Percentiles rank a stretch among this genome's conserved stretches.
Evolutionary conservation across 2,888 invertebrate genomes (phyloP).

Genomic region (Hydraecia micacea): DNA sequence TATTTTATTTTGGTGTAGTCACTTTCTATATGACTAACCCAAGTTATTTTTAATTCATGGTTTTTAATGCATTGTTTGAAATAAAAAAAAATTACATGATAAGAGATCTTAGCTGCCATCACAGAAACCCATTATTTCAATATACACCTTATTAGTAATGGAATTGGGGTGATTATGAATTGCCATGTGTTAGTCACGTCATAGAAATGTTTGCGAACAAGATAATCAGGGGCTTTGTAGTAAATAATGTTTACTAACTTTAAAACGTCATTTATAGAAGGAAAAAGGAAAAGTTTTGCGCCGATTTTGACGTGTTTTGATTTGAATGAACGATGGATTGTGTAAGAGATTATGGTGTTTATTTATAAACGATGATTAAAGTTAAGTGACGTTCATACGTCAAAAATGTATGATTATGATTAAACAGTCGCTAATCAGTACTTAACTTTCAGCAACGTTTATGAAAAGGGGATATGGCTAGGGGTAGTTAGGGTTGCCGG

Average conservation of each 20-base stretch:
- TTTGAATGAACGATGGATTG: background rate
- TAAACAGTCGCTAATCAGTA: too few species aligned
- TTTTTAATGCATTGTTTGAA: conserved; percentile 4
- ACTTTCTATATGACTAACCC: conserved; percentile 21
- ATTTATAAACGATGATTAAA: too few species aligned
- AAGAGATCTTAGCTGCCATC: conserved; percentile 9
- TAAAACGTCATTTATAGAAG: conserved; percentile 2
- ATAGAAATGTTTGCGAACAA: conserved; percentile 22
- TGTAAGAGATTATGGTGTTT: too few species aligned
- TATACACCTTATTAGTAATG: background rate
- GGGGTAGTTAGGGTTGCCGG: background rate
- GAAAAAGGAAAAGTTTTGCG: background rate
- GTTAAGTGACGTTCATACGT: too few species aligned
- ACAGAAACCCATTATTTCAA: background rate
- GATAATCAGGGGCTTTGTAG: conserved; percentile 26
- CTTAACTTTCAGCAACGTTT: too few species aligned
- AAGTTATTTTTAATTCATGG: background rate
- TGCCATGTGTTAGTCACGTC: conserved; percentile 5
- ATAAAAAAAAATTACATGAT: background rate
- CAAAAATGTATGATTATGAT: too few species aligned
- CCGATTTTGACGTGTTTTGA: background rate
- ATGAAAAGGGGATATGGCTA: background rate
- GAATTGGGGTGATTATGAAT: conserved; percentile 5
- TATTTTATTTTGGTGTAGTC: background rate
- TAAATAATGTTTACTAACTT: conserved; percentile 17